Evolutionary conservation across 2,113 vertebrate genomes (phyloP), one percentile per base, ranked within the genome.

Genomic region (Meriones unguiculatus): DNA sequence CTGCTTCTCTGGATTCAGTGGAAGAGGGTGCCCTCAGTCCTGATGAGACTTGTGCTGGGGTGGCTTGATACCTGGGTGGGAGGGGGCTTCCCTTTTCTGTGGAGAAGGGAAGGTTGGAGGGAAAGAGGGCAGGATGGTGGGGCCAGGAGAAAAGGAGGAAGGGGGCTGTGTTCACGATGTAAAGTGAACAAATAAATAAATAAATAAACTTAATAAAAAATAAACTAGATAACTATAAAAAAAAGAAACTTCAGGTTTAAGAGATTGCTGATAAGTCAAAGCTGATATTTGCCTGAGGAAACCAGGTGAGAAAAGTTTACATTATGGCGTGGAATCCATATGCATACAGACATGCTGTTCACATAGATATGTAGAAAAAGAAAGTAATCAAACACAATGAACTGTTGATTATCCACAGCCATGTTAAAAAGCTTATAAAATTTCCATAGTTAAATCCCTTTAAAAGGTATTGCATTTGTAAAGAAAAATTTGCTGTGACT

Each of bases 401-500:
- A 70, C 7, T 25, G 41, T 17, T 78, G 30, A 57, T 86, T 81
- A 65, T 81, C 2, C 24, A 96, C 22, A 91, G 28, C 3, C 24
- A 25, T 87, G 59, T 54, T 52, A 22, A 91, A 86, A 93, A 82
- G 30, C 30, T 73, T 85, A 81, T 25, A 22, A 46, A 22, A 57
- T 84, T 90, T 70, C 4, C 1, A 2, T 20, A 35, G 24, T 25
- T 90, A 75, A 80, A 84, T 28, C 86, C 6, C 70, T 81, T 81
- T 54, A 89, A 78, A 76, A 46, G 4, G 4, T 72, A 54, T 25
- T 87, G 7, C 14, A 69, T 89, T 92, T 92, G 7, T 64, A 30
- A 87, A 87, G 62, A 76, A 90, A 94, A 94, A 82, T 38, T 59
- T 86, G 6, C 11, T 25, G 8, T 75, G 38, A 95, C 50, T 96